phyloP scores from a whole-genome alignment of 2,888 invertebrate species.

The Neoascia interrupta region DNA sequence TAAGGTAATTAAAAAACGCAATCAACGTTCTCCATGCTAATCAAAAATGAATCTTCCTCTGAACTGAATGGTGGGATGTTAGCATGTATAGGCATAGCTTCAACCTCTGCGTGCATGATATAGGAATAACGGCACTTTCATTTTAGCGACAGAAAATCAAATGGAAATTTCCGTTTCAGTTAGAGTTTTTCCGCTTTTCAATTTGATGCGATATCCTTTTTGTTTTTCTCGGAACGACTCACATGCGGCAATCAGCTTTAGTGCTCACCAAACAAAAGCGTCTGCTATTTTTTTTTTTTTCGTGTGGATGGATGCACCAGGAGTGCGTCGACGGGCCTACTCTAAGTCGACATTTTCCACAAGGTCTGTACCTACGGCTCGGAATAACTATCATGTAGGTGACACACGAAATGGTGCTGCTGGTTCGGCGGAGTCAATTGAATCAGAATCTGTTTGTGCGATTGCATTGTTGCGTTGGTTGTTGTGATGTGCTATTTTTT shows the following conservation, averaged over 20 bases:
- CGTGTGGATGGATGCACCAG: not conserved
- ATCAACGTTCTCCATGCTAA: conserved; percentile 53
- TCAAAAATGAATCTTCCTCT: conserved; percentile 51
- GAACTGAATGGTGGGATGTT: too few species aligned
- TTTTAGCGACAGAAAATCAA: conserved; percentile 53
- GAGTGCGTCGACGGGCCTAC: not conserved
- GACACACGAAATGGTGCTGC: conserved; percentile 13
- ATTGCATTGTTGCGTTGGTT: too few species aligned
- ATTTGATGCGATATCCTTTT: not conserved
- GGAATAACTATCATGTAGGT: conserved; percentile 27
- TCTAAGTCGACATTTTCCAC: not conserved
- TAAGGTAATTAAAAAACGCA: conserved; percentile 68
- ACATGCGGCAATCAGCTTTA: conserved; percentile 23
- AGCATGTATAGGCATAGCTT: too few species aligned
- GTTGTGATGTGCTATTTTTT: too few species aligned
- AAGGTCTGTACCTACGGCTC: not conserved
- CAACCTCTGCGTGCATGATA: not conserved
- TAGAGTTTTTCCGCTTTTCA: conserved; percentile 30
- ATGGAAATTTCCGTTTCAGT: conserved; percentile 41
- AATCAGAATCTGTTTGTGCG: conserved; percentile 46
- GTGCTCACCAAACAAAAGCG: conserved; percentile 26
- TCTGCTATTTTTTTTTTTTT: conserved; percentile 15
- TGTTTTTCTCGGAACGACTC: not conserved
- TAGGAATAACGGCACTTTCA: conserved; percentile 50
- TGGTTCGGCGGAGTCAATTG: conserved; percentile 38